These are phyloP conservation scores for Oreohelix idahoensis DNA, from an alignment of 1,140 invertebrate species.

Conservation along the genomic window DNA sequence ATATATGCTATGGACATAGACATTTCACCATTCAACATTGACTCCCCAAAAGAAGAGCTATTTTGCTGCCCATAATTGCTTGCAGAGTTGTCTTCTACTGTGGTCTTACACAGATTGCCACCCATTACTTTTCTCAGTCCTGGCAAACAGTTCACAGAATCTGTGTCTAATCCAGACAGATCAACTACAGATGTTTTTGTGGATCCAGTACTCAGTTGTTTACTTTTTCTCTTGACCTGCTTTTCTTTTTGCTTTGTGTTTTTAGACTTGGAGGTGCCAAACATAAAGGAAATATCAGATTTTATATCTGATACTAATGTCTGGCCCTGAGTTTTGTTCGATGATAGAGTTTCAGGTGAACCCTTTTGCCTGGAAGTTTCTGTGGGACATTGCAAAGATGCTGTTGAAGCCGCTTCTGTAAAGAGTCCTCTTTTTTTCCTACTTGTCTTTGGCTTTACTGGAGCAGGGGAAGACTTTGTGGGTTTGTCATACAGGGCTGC, in stretches of 20 bases:
- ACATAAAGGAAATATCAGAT: slow-evolving; percentile 31
- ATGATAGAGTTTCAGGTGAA: slow-evolving; percentile 1
- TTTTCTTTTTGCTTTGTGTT: not conserved
- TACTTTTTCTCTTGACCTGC: not conserved
- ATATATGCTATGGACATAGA: slow-evolving; percentile 29
- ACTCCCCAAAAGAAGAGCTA: not conserved
- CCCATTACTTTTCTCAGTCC: not conserved
- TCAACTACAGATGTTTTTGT: not conserved
- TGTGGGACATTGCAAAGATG: not conserved
- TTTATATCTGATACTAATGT: not conserved
- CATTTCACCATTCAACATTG: not conserved
- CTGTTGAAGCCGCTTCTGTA: not conserved
- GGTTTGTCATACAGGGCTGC: no score
- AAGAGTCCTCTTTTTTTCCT: slow-evolving; percentile 24
- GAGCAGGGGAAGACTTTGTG: not conserved
- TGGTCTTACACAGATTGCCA: not conserved
- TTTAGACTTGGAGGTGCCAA: not conserved
- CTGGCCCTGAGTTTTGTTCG: not conserved
- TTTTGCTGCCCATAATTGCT: not conserved
- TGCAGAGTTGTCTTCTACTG: not conserved
- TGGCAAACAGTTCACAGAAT: not conserved
- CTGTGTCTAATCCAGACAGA: not conserved
- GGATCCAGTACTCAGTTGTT: not conserved
- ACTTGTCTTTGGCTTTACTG: not conserved
- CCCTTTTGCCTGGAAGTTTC: not conserved